Evolutionary conservation across 2,888 invertebrate genomes (phyloP), one percentile per base, ranked within the genome.

Genomic region (Liopterus haemorrhoidalis): DNA sequence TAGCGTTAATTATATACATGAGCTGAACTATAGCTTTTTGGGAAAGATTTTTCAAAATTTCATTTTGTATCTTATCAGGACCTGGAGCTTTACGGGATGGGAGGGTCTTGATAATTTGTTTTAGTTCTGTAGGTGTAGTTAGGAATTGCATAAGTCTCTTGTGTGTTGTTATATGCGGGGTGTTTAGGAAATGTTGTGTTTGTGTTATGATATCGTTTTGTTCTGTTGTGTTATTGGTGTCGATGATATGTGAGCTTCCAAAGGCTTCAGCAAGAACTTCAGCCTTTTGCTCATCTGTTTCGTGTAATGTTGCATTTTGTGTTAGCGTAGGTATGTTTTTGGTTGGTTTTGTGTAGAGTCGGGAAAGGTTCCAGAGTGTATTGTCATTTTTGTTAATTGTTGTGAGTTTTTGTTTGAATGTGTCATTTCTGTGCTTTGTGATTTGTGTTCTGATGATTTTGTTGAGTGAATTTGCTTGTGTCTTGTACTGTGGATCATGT

Each of bases 51-150:
- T 55, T 55, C 4, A 51, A 15, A 1, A 49, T 15, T 3, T 32
- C 48, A 24, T 52, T 46, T 6, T 49, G 36, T 5, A 56, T 51
- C 2, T 20, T 6, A 22, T 56, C 53, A 19, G 21, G 4, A n/a
- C 53, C 55, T 2, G 54, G 51, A 11, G 53, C 44, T 50, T 56
- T 56, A 4, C 36, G 43, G 3, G 47, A 35, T 18, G 31, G 38
- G 12, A 48, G 32, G 16, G 25, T 37, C 31, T 48, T 47, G 20
- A 55, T 49, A 5, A 37, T 42, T 5, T 31, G 5, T 0, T 1
- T 5, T 18, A 52, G 33, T 43, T 54, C 51, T 8, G 31, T 43
- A 5, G 52, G 53, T 12, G 38, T 22, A 11, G 39, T 31, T 12
- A 38, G 19, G 18, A 39, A 8, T 22, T 20, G 12, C 5, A n/a